Conservation (phyloP, 2,113 vertebrate species). For the Pseudopipra pipra region DNA sequence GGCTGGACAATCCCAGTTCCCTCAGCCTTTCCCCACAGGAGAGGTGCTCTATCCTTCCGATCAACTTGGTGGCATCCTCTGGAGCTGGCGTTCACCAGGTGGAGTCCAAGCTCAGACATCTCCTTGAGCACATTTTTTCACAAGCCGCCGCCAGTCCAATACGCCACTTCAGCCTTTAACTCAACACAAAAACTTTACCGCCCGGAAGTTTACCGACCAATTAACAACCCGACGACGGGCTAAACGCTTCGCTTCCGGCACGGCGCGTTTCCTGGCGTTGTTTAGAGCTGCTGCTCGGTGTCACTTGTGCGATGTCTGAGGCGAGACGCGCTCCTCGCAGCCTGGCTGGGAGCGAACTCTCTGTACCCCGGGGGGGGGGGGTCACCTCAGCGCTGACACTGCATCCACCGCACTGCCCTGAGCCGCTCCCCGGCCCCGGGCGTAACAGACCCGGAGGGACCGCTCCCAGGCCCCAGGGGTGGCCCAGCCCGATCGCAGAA, state of each 20-base stretch:
- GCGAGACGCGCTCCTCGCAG: not conserved
- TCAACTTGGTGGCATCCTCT: not conserved
- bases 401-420: not conserved
- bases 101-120: not conserved
- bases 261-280: not conserved
- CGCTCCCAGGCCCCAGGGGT: not conserved
- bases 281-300: not conserved
- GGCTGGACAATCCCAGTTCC: not conserved
- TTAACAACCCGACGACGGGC: not conserved
- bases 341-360: not conserved
- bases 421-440: not conserved
- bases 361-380: too few relatives aligned
- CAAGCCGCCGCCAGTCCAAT: too few relatives aligned
- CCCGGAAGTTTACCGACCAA: not conserved
- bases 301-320: too few relatives aligned
- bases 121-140: not conserved
- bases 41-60: not conserved
- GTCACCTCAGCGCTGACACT: not conserved
- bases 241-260: not conserved
- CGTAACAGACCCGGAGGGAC: rapidly evolving
- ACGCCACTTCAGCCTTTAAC: not conserved
- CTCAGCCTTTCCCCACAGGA: not conserved
- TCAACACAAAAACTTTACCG: not conserved
- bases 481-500: not conserved
- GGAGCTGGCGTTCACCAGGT: not conserved